Base-by-base conservation (phyloP, 1,140 invertebrate genomes). In the Papilio helenus region DNA sequence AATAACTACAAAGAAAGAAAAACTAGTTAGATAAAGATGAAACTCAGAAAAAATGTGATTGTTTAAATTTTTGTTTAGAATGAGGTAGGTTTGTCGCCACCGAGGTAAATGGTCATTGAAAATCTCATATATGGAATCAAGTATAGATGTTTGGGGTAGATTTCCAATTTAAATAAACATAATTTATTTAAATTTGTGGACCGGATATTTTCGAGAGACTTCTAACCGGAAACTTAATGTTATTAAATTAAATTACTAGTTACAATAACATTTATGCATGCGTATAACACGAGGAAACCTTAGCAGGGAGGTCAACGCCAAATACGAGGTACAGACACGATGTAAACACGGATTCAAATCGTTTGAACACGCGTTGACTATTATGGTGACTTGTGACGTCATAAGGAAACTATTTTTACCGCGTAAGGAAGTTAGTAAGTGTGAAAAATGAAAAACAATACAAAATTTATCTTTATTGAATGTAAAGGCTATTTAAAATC, bases 301-400 rank as follows among this genome's bases (percentile, higher is more conserved):
- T 72, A 72, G 39, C n/a, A 7, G n/a, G 39, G 39, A 74, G 72
- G 72, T 74, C 72, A 74, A 10, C 72, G 44, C 72, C 72, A 74
- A 74, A 74, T 74, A 74, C 39, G 72, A 74, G 20, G 2, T 8
- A 73, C 9, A 72, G 71, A 34, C 18, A 51, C 72, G 44, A 44
- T 7, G 42, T 12, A 74, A 74, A 74, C 44, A 44, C 20, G 44
- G 72, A 74, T 49, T 74, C 49, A 44, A 74, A 26, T 49, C 20
- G 61, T 20, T 49, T 49, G 1, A 74, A 23, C 20, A 74, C 20
- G 23, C 23, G 58, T 26, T 61, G 12, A 14, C 10, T 73, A 23
- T 12, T 14, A 46, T 46, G n/a, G 20, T 73, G 44, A 29, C n/a
- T 74, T 49, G 44, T 74, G 72, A 74, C 44, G 72, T 74, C 72